A percentile compares a stretch with the other conserved stretches of the same genome.
phyloP scores from a whole-genome alignment of 2,888 invertebrate genomes.

The Syrphus vitripennis region DNA sequence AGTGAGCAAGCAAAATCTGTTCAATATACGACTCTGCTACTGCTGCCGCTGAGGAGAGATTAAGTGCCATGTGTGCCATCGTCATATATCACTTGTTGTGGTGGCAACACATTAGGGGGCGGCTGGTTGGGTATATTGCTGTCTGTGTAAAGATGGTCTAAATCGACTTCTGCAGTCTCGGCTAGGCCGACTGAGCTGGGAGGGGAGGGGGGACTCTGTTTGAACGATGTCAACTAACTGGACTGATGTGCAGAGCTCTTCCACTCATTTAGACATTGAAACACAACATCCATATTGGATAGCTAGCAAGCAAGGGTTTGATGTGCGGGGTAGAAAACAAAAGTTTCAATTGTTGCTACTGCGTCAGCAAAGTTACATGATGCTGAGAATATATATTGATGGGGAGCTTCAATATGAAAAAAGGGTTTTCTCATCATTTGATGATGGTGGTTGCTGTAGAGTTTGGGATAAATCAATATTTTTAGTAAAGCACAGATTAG shows the following conservation, averaged over 20 bases:
- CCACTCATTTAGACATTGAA: constrained; percentile 5
- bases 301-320: neutral
- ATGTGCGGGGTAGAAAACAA: constrained; percentile 34
- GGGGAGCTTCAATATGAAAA: constrained; percentile 50
- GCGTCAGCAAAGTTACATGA: constrained; percentile 65
- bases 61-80: constrained; percentile 69
- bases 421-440: neutral
- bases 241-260: constrained; percentile 59
- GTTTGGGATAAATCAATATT: constrained; percentile 49
- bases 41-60: constrained; percentile 47
- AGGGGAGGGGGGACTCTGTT: too few relatives aligned
- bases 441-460: neutral
- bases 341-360: constrained; percentile 69
- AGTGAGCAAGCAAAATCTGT: constrained; percentile 67
- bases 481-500: constrained; percentile 54
- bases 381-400: constrained; percentile 60
- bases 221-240: constrained; percentile 60
- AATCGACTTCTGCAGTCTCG: constrained; percentile 34
- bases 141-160: constrained; percentile 15
- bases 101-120: constrained; percentile 34
- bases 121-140: neutral
- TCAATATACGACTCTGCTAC: constrained; percentile 32
- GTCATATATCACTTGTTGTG: constrained; percentile 70
- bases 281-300: constrained; percentile 12
- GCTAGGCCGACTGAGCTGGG: neutral